Evolutionary conservation across 2,113 vertebrate species (phyloP).

Genomic region (Panurus biarmicus): DNA sequence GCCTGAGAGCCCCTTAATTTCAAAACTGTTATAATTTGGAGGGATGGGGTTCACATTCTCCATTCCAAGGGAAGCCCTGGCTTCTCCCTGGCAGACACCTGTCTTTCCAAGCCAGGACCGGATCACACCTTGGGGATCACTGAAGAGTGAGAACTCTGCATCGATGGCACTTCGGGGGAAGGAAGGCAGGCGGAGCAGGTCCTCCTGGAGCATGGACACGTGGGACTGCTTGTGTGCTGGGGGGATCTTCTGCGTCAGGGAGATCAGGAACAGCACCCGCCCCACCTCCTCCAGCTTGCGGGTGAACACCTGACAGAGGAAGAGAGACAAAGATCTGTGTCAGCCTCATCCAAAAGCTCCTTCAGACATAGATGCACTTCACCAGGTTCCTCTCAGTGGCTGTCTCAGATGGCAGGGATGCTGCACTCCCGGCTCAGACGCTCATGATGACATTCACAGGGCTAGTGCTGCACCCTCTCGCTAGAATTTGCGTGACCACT

Average conservation of each 20-base stretch:
- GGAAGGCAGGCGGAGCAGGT: constrained; percentile 92
- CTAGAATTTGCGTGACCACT: background rate
- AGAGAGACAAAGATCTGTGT: background rate
- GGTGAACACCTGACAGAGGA: constrained; percentile 84
- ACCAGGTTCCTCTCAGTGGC: background rate
- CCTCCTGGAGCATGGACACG: constrained; percentile 95
- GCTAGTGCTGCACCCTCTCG: background rate
- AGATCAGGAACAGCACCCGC: constrained; percentile 92
- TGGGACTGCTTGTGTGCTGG: constrained; percentile 94
- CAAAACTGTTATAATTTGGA: no score
- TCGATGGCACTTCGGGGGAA: constrained; percentile 95
- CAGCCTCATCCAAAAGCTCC: background rate
- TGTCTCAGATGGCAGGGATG: background rate
- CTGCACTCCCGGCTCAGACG: background rate
- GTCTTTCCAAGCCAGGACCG: no score
- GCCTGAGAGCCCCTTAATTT: no score
- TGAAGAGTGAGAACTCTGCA: constrained; percentile 94
- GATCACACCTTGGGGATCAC: constrained; percentile 83
- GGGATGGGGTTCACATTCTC: no score
- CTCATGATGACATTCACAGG: background rate
- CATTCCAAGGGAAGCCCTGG: no score
- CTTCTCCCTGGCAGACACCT: no score
- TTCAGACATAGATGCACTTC: background rate
- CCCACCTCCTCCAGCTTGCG: constrained; percentile 96
- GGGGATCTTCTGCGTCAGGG: constrained; percentile 93